These are phyloP conservation scores for Lasioglossum vierecki DNA, from an alignment of 2,888 invertebrate species.

Conservation along the genomic window DNA sequence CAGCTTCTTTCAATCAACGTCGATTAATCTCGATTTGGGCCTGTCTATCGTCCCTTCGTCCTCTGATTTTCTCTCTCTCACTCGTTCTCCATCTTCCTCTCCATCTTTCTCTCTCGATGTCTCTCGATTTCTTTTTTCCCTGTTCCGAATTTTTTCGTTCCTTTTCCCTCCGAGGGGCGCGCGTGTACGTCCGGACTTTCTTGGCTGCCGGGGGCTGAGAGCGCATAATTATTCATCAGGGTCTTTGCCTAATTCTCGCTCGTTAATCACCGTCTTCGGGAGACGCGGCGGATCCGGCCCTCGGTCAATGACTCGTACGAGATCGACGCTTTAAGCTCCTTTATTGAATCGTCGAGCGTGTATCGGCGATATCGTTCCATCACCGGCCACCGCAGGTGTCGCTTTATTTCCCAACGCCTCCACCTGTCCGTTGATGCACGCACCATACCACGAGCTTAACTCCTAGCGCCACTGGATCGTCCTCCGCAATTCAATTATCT, in stretches of 20 bases:
- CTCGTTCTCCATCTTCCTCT: not conserved
- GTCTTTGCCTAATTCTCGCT: slow-evolving; percentile 72
- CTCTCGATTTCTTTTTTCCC: not conserved
- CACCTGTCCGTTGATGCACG: slow-evolving; percentile 1
- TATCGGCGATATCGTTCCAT: slow-evolving; percentile 20
- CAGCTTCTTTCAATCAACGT: slow-evolving; percentile 74
- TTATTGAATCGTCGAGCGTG: slow-evolving; percentile 49
- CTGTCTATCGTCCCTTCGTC: slow-evolving; percentile 43
- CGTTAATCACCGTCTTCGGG: slow-evolving; percentile 69
- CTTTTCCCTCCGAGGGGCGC: slow-evolving; percentile 30
- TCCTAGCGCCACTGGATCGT: not conserved
- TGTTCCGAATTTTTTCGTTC: slow-evolving; percentile 26
- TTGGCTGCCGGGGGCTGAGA: slow-evolving; percentile 44
- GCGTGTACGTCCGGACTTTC: slow-evolving; percentile 55
- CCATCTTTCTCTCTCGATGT: not conserved
- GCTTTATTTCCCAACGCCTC: slow-evolving; percentile 27
- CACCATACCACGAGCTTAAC: slow-evolving; percentile 4
- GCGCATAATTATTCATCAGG: slow-evolving; percentile 72
- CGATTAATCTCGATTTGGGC: slow-evolving; percentile 77
- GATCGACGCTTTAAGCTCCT: slow-evolving; percentile 55
- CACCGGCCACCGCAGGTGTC: slow-evolving; percentile 41
- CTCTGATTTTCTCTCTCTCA: not conserved
- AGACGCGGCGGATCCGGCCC: slow-evolving; percentile 31
- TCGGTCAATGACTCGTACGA: slow-evolving; percentile 59
- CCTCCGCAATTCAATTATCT: not conserved